Conservation (phyloP, 2,888 invertebrate genomes). For the Omphaloscelis lunosa region DNA sequence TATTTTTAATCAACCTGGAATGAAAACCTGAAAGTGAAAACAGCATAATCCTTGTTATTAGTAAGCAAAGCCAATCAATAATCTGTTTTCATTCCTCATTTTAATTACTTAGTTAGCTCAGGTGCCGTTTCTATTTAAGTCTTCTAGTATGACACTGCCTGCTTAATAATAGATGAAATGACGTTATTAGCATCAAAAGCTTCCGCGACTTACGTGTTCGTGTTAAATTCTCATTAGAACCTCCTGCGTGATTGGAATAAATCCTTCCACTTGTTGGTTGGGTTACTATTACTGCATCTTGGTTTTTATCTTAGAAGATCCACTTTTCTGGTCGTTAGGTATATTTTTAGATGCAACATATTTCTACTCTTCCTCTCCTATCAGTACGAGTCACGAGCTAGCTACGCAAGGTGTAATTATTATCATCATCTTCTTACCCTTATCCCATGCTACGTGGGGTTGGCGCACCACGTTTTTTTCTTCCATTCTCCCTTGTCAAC, state of each 20-base stretch:
- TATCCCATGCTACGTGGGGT: too few species aligned
- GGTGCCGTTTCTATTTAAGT: conserved; percentile 59
- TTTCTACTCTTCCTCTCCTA: neutral
- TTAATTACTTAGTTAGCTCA: conserved; percentile 59
- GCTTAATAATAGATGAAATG: conserved; percentile 68
- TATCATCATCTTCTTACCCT: too few species aligned
- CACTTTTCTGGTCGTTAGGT: neutral
- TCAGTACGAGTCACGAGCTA: neutral
- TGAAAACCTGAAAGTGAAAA: conserved; percentile 36
- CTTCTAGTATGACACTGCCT: conserved; percentile 45
- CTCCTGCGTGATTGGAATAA: conserved; percentile 64
- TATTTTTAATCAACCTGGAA: neutral
- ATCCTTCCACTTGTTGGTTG: conserved; percentile 54
- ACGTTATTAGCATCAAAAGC: conserved; percentile 71
- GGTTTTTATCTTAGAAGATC: neutral
- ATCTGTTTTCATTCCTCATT: conserved; percentile 36
- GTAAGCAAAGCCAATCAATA: conserved; percentile 17
- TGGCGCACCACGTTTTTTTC: too few species aligned
- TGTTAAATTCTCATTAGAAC: conserved; percentile 74
- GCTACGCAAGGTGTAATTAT: too few species aligned
- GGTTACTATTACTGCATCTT: conserved; percentile 30
- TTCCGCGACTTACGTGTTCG: conserved; percentile 73
- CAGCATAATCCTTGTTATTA: neutral
- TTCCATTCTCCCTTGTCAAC: too few species aligned
- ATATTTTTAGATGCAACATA: neutral